Base-by-base conservation (phyloP, 2,113 vertebrate genomes). In the Seriola aureovittata region DNA sequence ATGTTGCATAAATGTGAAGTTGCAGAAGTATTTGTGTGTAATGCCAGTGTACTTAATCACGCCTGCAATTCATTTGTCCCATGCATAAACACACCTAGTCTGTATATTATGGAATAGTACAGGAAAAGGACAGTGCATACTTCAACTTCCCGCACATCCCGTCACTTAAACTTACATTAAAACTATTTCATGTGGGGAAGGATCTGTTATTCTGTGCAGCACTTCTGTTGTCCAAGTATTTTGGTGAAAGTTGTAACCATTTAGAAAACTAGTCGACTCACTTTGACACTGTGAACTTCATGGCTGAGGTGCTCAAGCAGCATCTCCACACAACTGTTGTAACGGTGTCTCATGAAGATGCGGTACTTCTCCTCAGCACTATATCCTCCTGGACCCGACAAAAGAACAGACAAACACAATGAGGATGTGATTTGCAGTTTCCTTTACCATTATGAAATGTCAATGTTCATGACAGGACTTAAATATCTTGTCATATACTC, bases 311-410 rank as follows among this genome's bases (percentile, higher is more conserved):
- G 96, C 42, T 97, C 96, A 0, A 90, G 89, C 72, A 99, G 75
- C 40, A 93, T 87, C 32, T 82, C 89, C 83, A 96, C 92, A 58
- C 97, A 97, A 71, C 95, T 96, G 16, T 90, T 91, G 87, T 99
- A 99, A 4, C 97, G 96, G 72, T 99, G 96, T 44, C 97, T 92
- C 95, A 99, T 96, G 95, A 98, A 99, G 0, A 97, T 91, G 58
- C 67, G 93, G 84, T 98, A 99, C 60, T 97, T 99, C 1, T 96
- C 94, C 5, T 95, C 90, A 0, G 96, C 96, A 46, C 93, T 93
- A 62, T 5, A 52, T 1, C 1, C 66, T 5, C 87, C 97, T 98
- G 84, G 0, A 64, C 1, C 13, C 69, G 0, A 36, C 40, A 80
- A 52, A 21, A 0, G 62, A 10, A 82, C 16, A 55, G 11, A 38